Conservation (phyloP, 2,797 vertebrate species). For the Tapirus indicus region DNA sequence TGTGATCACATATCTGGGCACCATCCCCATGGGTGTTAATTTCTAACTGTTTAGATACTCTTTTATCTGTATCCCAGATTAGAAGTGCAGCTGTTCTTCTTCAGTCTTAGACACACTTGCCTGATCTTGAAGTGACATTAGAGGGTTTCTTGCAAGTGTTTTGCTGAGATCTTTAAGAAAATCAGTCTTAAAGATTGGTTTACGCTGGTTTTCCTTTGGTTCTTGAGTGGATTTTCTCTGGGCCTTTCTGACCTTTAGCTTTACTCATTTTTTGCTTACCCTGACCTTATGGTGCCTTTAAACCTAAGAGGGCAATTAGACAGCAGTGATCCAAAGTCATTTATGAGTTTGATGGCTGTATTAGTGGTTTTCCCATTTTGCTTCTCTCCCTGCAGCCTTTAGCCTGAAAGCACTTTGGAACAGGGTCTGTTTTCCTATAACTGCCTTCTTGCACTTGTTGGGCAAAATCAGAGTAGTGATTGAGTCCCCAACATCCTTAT, state of each 20-base stretch:
- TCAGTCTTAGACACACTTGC: slow-evolving; percentile 29
- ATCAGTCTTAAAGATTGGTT: neutral
- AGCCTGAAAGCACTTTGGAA: slow-evolving; percentile 61
- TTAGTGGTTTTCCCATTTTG: slow-evolving; percentile 50
- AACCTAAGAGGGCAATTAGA: slow-evolving; percentile 17
- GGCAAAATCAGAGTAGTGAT: slow-evolving; percentile 64
- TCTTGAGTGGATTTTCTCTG: neutral
- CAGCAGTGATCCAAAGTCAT: slow-evolving; percentile 29
- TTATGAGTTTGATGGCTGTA: slow-evolving; percentile 13
- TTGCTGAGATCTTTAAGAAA: slow-evolving; percentile 57
- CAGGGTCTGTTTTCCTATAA: slow-evolving; percentile 59
- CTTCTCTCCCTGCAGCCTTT: slow-evolving; percentile 32
- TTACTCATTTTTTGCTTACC: slow-evolving; percentile 42
- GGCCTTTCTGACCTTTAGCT: slow-evolving; percentile 56
- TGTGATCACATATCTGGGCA: neutral
- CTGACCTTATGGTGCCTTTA: slow-evolving; percentile 1
- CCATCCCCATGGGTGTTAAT: slow-evolving; percentile 49
- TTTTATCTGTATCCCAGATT: slow-evolving; percentile 64
- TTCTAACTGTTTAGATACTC: slow-evolving; percentile 68
- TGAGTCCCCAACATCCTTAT: slow-evolving; percentile 63
- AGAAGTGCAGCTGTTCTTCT: slow-evolving; percentile 75
- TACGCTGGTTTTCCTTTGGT: slow-evolving; percentile 27
- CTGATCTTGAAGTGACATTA: slow-evolving; percentile 66
- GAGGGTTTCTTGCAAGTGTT: slow-evolving; percentile 48
- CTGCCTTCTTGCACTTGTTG: slow-evolving; percentile 68